A percentile compares a stretch with the other conserved stretches of the same genome.
phyloP scores from a whole-genome alignment of 2,888 invertebrate genomes.

The Apocheima hispidaria region DNA sequence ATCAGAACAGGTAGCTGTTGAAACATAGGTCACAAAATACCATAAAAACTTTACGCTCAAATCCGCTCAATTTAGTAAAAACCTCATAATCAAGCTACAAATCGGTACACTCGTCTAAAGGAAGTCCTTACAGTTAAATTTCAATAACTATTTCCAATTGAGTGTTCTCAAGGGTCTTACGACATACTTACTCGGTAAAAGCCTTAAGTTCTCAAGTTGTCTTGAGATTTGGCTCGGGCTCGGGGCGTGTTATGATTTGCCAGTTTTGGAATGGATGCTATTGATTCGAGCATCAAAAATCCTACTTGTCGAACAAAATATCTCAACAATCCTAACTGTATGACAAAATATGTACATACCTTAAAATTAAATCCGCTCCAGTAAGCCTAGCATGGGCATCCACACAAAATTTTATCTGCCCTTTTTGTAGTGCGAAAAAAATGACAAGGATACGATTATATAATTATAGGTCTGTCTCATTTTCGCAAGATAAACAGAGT shows the following conservation, averaged over 20 bases:
- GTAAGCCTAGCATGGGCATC: too few relatives aligned
- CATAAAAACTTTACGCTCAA: background rate
- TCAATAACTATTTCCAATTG: slow-evolving; percentile 14
- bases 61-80: background rate
- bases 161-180: slow-evolving; percentile 22
- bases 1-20: too few relatives aligned
- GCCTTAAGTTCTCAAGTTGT: slow-evolving; percentile 18
- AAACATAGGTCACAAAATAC: background rate
- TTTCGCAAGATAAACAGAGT: too few relatives aligned
- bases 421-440: too few relatives aligned
- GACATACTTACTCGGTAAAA: slow-evolving; percentile 22
- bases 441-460: too few relatives aligned
- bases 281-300: too few relatives aligned
- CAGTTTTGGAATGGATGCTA: slow-evolving; percentile 29
- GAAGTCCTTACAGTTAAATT: slow-evolving; percentile 18
- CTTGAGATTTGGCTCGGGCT: slow-evolving; percentile 11
- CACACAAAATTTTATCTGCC: too few relatives aligned
- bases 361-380: too few relatives aligned
- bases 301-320: too few relatives aligned
- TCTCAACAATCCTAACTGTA: too few relatives aligned
- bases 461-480: too few relatives aligned
- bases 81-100: background rate
- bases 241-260: slow-evolving; percentile 38
- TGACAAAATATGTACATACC: too few relatives aligned
- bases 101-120: slow-evolving; percentile 5